A percentile compares a stretch with the other conserved stretches of the same genome.
Evolutionary conservation across 2,888 invertebrate species (phyloP).

Genomic region (Drosophila villosipedis): DNA sequence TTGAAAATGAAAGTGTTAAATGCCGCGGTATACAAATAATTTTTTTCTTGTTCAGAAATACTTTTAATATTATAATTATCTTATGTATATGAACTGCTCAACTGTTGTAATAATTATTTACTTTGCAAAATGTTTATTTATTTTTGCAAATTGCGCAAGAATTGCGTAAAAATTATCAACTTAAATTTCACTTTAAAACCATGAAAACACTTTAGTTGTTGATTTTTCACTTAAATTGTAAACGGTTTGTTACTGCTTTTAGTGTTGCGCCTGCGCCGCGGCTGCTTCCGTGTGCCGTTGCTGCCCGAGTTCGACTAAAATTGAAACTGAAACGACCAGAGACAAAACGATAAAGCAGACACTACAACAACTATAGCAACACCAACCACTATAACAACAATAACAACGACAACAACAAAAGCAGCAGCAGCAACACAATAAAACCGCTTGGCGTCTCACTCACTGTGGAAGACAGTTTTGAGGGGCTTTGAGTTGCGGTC

Average conservation of each 20-base stretch:
- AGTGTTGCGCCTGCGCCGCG: conserved; percentile 55
- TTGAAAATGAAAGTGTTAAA: conserved; percentile 79
- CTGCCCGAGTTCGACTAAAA: conserved; percentile 77
- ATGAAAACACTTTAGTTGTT: conserved; percentile 29
- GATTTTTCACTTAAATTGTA: conserved; percentile 25
- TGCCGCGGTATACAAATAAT: conserved; percentile 39
- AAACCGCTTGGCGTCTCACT: conserved; percentile 35
- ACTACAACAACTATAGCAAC: conserved; percentile 25
- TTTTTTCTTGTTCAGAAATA: conserved; percentile 25
- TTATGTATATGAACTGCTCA: conserved; percentile 34
- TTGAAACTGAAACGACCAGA: conserved; percentile 77
- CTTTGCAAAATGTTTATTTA: conserved; percentile 47
- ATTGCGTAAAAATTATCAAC: conserved; percentile 30
- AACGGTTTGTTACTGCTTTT: conserved; percentile 9
- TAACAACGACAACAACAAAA: conserved; percentile 22
- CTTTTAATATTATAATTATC: conserved; percentile 20
- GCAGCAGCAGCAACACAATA: conserved; percentile 39
- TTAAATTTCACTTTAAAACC: conserved; percentile 63
- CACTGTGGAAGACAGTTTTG: conserved; percentile 52
- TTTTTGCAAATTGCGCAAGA: conserved; percentile 54
- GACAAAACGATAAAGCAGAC: conserved; percentile 65
- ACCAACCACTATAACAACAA: conserved; percentile 16
- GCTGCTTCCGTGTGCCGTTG: conserved; percentile 77
- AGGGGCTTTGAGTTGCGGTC: conserved; percentile 16
- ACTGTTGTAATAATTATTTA: conserved; percentile 62